A percentile compares a stretch with the other conserved stretches of the same genome.
Evolutionary conservation across 2,888 invertebrate species (phyloP).

Genomic region (Caenorhabditis sp.): DNA sequence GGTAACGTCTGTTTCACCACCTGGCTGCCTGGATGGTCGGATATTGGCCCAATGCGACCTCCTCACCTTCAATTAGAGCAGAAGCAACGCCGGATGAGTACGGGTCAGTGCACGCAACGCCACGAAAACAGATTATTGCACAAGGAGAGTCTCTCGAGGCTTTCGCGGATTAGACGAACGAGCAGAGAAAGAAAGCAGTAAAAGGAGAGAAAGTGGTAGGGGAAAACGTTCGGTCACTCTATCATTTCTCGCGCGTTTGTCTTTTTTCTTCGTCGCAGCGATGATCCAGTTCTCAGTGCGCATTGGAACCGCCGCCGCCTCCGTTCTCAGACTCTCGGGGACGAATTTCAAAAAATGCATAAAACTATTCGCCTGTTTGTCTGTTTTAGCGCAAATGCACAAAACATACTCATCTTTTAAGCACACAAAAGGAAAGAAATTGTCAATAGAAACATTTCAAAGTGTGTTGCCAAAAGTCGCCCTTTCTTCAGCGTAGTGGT

Average conservation of each 20-base stretch:
- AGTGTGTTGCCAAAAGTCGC: no score
- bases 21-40: conserved; percentile 30
- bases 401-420: conserved; percentile 46
- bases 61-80: conserved; percentile 49
- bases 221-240: background rate
- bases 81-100: background rate
- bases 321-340: no score
- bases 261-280: conserved; percentile 13
- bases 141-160: conserved; percentile 4
- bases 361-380: background rate
- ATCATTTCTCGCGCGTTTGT: background rate
- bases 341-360: background rate
- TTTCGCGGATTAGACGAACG: conserved; percentile 14
- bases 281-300: conserved; percentile 41
- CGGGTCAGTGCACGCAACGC: conserved; percentile 23
- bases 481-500: no score
- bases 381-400: conserved; percentile 9
- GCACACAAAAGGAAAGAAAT: conserved; percentile 28
- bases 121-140: conserved; percentile 40
- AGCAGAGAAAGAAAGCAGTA: background rate
- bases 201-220: background rate
- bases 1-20: conserved; percentile 19
- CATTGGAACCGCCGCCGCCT: no score
- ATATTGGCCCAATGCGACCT: conserved; percentile 28
- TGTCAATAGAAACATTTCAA: conserved; percentile 35